phyloP scores from a whole-genome alignment of 2,888 invertebrate genomes.

The Drosophila neoperkinsi region DNA sequence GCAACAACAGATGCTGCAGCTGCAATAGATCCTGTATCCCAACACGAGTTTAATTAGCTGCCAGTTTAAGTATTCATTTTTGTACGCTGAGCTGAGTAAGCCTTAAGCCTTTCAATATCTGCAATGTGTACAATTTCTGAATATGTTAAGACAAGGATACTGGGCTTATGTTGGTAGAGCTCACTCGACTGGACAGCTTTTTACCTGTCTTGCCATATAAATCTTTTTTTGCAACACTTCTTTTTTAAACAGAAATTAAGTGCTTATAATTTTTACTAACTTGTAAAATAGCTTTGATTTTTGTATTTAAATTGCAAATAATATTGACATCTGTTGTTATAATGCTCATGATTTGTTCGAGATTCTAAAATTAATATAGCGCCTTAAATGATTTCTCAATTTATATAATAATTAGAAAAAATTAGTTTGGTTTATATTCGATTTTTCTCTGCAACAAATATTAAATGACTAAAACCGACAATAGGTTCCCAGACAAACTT shows the following conservation, averaged over 20 bases:
- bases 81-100: background rate
- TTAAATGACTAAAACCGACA: background rate
- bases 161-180: background rate
- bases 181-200: background rate
- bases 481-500: background rate
- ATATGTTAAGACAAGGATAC: background rate
- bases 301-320: background rate
- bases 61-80: background rate
- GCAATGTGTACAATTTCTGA: background rate
- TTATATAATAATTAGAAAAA: background rate
- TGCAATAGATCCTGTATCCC: background rate
- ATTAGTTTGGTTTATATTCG: too few species aligned
- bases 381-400: background rate
- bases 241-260: background rate
- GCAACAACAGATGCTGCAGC: background rate
- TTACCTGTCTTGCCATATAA: background rate
- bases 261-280: background rate
- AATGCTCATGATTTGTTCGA: background rate
- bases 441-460: background rate
- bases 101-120: background rate
- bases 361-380: background rate
- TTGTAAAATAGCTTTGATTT: background rate
- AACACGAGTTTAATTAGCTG: background rate
- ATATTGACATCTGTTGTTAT: background rate
- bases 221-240: fast-evolving